phyloP scores from a whole-genome alignment of 2,888 invertebrate genomes.

The Tipula vernalis region DNA sequence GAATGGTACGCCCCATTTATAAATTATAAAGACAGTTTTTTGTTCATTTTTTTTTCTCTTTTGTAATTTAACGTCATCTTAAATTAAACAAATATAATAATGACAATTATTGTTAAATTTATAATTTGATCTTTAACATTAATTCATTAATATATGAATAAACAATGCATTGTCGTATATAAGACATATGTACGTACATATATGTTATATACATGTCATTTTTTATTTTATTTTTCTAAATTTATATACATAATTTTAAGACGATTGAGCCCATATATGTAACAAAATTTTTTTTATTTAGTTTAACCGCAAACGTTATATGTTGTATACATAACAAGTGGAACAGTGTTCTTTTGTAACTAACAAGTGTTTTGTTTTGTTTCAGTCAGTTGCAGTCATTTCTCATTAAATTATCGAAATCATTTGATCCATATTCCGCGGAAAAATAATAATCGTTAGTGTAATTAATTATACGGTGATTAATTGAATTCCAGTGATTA shows the following conservation, averaged over 20 bases:
- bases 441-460: not conserved
- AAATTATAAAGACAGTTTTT: not conserved
- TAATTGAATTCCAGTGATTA: not conserved
- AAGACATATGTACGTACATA: not conserved
- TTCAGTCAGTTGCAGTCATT: not conserved
- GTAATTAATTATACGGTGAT: not conserved
- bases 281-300: not conserved
- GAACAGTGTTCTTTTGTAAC: not conserved
- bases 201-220: not conserved
- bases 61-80: conserved; percentile 13
- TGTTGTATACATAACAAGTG: not conserved
- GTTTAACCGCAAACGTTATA: not conserved
- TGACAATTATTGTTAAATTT: conserved; percentile 27
- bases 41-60: not conserved
- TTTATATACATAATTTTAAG: not conserved
- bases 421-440: not conserved
- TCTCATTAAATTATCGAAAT: not conserved
- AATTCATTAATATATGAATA: not conserved
- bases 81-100: conserved; percentile 37
- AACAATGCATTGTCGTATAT: not conserved
- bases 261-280: not conserved
- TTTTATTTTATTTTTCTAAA: not conserved
- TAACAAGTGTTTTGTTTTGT: not conserved
- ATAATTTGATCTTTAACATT: not conserved
- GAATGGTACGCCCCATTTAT: not conserved